Evolutionary conservation across 92 coral and sea anemone species (phyloP).

Genomic region (Palythoa caribaeorum): DNA sequence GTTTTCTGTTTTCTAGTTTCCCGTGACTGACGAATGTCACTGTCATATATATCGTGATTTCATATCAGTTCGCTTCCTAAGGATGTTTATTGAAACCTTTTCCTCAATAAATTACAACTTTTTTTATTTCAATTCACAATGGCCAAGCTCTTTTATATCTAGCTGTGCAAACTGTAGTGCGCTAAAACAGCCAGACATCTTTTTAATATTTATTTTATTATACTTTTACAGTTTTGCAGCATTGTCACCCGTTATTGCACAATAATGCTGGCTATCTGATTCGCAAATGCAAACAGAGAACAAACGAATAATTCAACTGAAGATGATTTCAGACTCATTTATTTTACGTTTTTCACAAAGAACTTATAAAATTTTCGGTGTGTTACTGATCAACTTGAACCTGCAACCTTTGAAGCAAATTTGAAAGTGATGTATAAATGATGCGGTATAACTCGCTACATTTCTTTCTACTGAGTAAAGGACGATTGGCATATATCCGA

Average conservation of each 20-base stretch:
- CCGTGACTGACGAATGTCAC: slow-evolving; percentile 31
- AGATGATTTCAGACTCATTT: neutral
- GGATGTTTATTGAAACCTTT: neutral
- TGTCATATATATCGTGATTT: slow-evolving; percentile 20
- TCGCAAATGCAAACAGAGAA: neutral
- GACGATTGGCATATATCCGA: too few species aligned
- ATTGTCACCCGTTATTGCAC: neutral
- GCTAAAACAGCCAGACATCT: neutral
- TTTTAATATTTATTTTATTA: neutral
- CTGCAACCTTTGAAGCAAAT: too few species aligned
- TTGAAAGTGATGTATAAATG: too few species aligned
- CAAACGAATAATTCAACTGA: neutral
- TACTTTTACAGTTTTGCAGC: neutral
- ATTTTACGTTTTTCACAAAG: neutral
- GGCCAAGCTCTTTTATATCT: neutral
- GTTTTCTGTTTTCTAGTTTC: slow-evolving; percentile 29
- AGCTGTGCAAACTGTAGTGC: neutral
- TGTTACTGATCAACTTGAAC: neutral
- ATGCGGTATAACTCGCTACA: too few species aligned
- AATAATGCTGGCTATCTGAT: neutral
- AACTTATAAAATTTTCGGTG: neutral
- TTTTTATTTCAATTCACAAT: neutral
- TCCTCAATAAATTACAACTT: neutral
- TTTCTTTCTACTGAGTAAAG: too few species aligned
- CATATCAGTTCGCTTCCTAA: neutral